Evolutionary conservation across 2,113 vertebrate species (phyloP), one percentile per base, ranked within the genome.

Genomic region (Callithrix jacchus): DNA sequence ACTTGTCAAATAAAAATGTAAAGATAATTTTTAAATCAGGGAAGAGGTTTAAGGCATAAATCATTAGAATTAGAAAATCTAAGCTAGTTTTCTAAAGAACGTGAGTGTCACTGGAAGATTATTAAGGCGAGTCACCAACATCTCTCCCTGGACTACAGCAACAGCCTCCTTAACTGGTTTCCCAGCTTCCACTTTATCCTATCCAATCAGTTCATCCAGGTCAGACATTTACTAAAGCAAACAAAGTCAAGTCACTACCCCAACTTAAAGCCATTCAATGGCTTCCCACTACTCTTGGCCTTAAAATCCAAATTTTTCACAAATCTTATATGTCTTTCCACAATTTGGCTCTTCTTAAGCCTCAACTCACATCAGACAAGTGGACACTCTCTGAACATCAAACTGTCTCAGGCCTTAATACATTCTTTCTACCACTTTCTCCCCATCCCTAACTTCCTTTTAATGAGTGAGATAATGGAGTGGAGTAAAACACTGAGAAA

Each of bases 301-400:
- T 87, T 79, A 90, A 92, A 93, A 87, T 76, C 73, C 93, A 93
- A 80, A 66, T 74, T 6, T 58, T 73, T 54, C 95, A 89, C 25
- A 96, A 95, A 82, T 35, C 37, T 21, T 87, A 35, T 13, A 81
- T 79, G 13, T 25, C 35, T 40, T 93, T 91, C 87, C 74, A 91
- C 30, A 77, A 21, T 86, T 52, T 86, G 86, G 30, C 37, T 73
- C 20, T 12, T 94, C 40, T 81, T 92, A 45, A 93, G 92, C 30
- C 49, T 88, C 87, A 96, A 89, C 64, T 95, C 82, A 92, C 16
- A 92, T 23, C 30, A 73, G 18, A 88, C 13, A 92, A 77, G 35
- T 70, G 6, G 92, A 95, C 35, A 40, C 77, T 85, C 82, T 93
- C 61, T 42, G 82, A 87, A 71, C 40, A 89, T 68, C 40, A 93